Base-by-base conservation (phyloP, 2,888 invertebrate species). In the Celastrina argiolus region DNA sequence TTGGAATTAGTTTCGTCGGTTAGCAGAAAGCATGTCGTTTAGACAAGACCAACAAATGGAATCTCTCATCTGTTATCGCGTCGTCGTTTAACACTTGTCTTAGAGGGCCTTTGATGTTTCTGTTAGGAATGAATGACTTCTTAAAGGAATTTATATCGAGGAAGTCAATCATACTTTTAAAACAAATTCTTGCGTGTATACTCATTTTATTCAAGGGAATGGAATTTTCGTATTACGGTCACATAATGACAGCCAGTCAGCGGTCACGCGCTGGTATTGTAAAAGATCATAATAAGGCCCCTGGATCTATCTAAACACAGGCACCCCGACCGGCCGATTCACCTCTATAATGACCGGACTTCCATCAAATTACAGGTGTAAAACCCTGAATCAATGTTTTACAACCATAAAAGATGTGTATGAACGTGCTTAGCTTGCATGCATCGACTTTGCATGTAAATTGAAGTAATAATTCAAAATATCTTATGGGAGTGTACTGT, bases 391-490 rank as follows among this genome's bases (percentile, higher is more conserved):
- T 22, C 5, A 51, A 51, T 51, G 22, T 14, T 1, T 22, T 51
- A 51, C 2, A 26, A 3, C 1, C 51, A 51, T 12, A 26, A 51
- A 12, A 51, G 18, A 16, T 22, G 22, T 41, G 5, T 51, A n/a
- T 12, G 18, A 61, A 61, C 61, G 61, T 61, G 61, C 61, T 22
- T 14, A 12, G 61, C 12, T 61, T 61, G 12, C 18, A 39, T 61
- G 36, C 18, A 36, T 18, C 61, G 36, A 36, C 18, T 61, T 61
- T 36, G 61, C 39, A 36, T 61, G 12, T 39, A 39, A 36, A 34
- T 61, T 12, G 18, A 34, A 39, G 14, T 22, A 4, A 61, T 61
- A 39, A 59, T 18, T 59, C 59, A 59, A 59, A 31, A 2, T 18
- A 51, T 22, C 14, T 31, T 12, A 58, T 31, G 31, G 31, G 31